These are phyloP conservation scores for Parascotia fuliginaria DNA, from an alignment of 2,888 invertebrate species.

Conservation along the genomic window DNA sequence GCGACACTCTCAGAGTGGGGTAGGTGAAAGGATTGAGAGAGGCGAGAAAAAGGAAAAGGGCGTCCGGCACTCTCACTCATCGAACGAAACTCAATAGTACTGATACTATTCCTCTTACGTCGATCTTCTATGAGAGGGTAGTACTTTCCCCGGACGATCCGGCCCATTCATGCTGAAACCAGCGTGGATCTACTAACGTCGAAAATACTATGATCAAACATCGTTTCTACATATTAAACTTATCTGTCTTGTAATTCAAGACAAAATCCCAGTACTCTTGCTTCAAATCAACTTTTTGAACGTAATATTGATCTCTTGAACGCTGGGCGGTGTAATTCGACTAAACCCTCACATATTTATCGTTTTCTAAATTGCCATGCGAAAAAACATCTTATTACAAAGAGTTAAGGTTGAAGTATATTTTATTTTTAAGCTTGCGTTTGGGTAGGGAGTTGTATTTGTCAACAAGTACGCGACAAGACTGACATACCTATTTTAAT, in stretches of 20 bases:
- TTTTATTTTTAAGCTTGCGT: conserved; percentile 17
- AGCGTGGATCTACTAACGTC: background rate
- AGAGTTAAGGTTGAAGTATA: conserved; percentile 2
- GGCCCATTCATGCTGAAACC: too few species aligned
- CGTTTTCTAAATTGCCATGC: background rate
- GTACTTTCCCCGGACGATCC: too few species aligned
- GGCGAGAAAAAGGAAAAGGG: too few species aligned
- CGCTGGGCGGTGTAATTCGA: conserved; percentile 65
- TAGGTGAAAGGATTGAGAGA: too few species aligned
- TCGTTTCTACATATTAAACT: conserved; percentile 20
- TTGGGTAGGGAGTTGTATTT: conserved; percentile 47
- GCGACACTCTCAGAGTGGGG: too few species aligned
- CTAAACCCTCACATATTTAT: conserved; percentile 49
- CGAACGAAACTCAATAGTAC: too few species aligned
- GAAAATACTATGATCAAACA: conserved; percentile 12
- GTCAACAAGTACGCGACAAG: conserved; percentile 54
- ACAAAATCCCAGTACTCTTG: conserved; percentile 47
- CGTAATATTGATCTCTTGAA: conserved; percentile 69
- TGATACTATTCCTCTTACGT: too few species aligned
- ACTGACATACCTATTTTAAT: conserved; percentile 56
- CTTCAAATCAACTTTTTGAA: conserved; percentile 71
- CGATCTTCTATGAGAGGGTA: too few species aligned
- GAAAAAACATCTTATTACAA: conserved; percentile 29
- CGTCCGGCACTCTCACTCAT: too few species aligned
- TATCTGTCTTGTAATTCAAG: conserved; percentile 35